Evolutionary conservation across 2,113 vertebrate species (phyloP).

Genomic region (Nibea coibor): DNA sequence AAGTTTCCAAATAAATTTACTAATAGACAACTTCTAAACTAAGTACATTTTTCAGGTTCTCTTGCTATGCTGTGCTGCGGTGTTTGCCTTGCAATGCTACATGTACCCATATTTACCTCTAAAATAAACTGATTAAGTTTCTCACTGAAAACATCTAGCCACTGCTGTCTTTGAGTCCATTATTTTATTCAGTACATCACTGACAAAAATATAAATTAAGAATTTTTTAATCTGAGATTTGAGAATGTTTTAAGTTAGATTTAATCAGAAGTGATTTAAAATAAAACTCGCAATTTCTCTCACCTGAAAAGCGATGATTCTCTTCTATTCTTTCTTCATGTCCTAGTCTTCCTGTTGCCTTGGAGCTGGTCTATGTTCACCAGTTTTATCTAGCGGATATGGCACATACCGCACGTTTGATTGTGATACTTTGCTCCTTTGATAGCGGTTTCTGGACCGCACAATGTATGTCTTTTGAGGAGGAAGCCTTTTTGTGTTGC

Average conservation of each 20-base stretch:
- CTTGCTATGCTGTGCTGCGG: neutral
- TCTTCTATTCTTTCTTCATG: slow-evolving; percentile 2
- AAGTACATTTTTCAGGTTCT: neutral
- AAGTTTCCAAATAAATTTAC: too few species aligned
- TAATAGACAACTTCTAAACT: neutral
- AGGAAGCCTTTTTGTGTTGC: slow-evolving; percentile 2
- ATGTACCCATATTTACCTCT: neutral
- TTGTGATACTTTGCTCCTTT: neutral
- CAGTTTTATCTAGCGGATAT: neutral
- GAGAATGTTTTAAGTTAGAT: neutral
- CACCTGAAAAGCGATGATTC: neutral
- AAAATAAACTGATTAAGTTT: neutral
- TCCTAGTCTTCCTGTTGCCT: neutral
- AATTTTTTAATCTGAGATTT: neutral
- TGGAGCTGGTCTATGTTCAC: neutral
- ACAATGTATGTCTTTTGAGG: neutral
- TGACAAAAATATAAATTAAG: neutral
- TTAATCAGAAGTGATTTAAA: neutral
- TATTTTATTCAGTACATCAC: neutral
- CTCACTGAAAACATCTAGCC: neutral
- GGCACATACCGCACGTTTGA: slow-evolving; percentile 37
- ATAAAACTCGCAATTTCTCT: neutral
- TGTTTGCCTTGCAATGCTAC: neutral
- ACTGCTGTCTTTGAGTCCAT: neutral
- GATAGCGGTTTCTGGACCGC: slow-evolving; percentile 40